These are phyloP conservation scores for Noctua janthe DNA, from an alignment of 2,888 invertebrate genomes.

Conservation along the genomic window DNA sequence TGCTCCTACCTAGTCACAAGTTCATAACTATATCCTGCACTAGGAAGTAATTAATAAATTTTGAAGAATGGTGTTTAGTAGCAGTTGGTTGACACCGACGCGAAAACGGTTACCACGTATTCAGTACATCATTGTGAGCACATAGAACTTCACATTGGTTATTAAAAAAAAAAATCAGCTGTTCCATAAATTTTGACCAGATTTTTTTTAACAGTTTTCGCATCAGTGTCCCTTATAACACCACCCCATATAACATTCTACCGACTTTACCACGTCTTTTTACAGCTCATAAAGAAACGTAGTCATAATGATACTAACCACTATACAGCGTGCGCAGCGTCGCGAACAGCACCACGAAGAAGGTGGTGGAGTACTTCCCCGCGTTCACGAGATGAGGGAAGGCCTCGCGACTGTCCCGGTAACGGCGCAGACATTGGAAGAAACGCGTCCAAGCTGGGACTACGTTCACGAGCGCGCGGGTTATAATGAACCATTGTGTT, in stretches of 20 bases:
- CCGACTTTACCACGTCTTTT: not conserved
- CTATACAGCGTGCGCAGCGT: constrained; percentile 92
- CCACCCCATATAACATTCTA: too few relatives aligned
- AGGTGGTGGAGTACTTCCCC: constrained; percentile 99
- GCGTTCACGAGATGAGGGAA: constrained; percentile 99
- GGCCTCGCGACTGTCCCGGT: constrained; percentile 97
- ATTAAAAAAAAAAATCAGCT: too few relatives aligned
- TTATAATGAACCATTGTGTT: constrained; percentile 93
- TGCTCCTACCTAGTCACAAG: not conserved
- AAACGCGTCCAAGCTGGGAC: constrained; percentile 99
- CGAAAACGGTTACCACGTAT: too few relatives aligned
- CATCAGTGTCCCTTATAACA: too few relatives aligned
- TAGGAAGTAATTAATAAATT: too few relatives aligned
- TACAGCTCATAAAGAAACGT: not conserved
- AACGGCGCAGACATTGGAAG: constrained; percentile 98
- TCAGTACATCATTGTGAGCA: too few relatives aligned
- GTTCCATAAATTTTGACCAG: too few relatives aligned
- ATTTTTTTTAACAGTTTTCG: too few relatives aligned
- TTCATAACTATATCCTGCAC: not conserved
- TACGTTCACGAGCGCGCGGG: constrained; percentile 96
- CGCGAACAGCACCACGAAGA: constrained; percentile 97
- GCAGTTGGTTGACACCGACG: not conserved
- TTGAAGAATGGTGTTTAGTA: not conserved
- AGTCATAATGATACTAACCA: constrained; percentile 70
- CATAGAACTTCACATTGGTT: too few relatives aligned